These are phyloP conservation scores for Apodemus sylvaticus DNA, from an alignment of 2,113 vertebrate species.

Conservation along the genomic window DNA sequence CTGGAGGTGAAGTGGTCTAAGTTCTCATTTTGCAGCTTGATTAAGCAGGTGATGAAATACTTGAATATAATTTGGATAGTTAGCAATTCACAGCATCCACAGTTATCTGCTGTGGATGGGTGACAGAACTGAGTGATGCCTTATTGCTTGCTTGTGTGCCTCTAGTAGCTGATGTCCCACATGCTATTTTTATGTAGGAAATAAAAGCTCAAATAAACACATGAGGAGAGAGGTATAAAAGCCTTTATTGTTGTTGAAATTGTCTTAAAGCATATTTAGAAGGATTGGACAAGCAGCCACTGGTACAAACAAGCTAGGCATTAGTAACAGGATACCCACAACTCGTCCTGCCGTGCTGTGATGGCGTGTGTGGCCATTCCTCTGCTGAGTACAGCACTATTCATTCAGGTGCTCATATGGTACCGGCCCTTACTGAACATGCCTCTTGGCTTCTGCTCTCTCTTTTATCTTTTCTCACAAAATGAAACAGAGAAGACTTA, in stretches of 20 bases:
- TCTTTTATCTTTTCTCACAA: background rate
- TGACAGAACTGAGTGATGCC: background rate
- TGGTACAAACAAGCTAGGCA: background rate
- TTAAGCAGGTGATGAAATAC: constrained; percentile 87
- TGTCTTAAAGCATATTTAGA: background rate
- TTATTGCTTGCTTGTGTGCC: background rate
- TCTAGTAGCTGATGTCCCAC: background rate
- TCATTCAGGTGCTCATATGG: background rate
- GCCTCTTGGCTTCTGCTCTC: background rate
- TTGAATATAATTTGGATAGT: constrained; percentile 84
- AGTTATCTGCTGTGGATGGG: constrained; percentile 61
- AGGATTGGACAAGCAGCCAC: background rate
- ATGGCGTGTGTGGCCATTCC: rapidly evolving
- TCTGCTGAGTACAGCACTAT: background rate
- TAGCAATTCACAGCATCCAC: constrained; percentile 76
- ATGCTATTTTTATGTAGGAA: background rate
- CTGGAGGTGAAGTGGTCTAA: constrained; percentile 84
- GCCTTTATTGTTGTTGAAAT: background rate
- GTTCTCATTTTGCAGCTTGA: constrained; percentile 85
- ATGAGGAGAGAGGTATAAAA: background rate
- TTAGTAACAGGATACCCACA: background rate
- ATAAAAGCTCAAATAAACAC: constrained; percentile 33
- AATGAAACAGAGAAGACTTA: background rate
- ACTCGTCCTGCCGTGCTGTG: background rate
- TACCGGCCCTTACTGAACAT: background rate